Evolutionary conservation across 37 sponge, comb jelly and placozoan species (phyloP).

Genomic region (Axinella damicornis): DNA sequence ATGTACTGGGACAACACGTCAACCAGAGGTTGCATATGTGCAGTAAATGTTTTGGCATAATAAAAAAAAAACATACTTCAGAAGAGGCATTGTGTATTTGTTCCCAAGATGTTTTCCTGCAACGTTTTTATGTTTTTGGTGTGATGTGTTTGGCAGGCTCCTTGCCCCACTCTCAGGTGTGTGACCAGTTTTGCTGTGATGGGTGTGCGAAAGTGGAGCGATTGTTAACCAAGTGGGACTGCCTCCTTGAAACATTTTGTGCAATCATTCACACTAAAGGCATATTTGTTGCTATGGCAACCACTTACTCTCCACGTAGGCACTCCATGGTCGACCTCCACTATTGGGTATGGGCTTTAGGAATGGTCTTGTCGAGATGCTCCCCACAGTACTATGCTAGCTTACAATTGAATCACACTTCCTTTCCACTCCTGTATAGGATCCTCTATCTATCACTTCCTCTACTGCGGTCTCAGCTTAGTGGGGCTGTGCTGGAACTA

Average conservation of each 20-base stretch:
- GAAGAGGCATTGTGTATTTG: no score
- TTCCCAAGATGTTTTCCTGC: no score
- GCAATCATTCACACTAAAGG: no score
- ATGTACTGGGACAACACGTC: constrained; percentile 84
- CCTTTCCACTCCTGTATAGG: constrained; percentile 2
- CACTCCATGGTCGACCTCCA: constrained; percentile 49
- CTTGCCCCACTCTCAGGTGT: neutral
- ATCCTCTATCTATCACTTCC: constrained; percentile 62
- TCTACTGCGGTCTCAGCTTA: constrained; percentile 73
- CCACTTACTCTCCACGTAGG: constrained; percentile 7
- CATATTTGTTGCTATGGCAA: no score
- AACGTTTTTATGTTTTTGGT: no score
- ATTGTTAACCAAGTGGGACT: constrained; percentile 19
- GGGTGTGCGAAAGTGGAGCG: neutral
- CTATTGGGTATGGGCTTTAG: constrained; percentile 60
- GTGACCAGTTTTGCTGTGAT: neutral
- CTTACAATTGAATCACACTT: neutral
- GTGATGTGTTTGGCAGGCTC: neutral
- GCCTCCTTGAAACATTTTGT: constrained; percentile 8
- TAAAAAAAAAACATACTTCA: no score
- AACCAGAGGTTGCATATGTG: constrained; percentile 62
- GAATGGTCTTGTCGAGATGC: constrained; percentile 26
- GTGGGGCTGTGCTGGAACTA: constrained; percentile 63
- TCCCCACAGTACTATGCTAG: neutral
- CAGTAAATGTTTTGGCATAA: no score